Conservation (phyloP, 2,888 invertebrate genomes). For the Cristatella mucedo region DNA sequence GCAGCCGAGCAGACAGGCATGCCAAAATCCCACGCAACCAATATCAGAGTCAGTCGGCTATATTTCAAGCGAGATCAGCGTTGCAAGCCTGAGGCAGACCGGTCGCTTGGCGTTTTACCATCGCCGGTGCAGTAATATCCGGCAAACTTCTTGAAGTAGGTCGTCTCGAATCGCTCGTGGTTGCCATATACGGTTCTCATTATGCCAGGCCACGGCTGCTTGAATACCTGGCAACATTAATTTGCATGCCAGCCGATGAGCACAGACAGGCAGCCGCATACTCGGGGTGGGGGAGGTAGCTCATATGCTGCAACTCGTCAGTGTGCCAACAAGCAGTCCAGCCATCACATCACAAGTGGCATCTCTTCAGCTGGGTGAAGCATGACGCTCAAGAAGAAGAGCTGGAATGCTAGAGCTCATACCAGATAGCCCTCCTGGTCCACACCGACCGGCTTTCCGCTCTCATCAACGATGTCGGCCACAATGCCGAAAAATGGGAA, state of each 20-base stretch:
- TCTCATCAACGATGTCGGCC: conserved; percentile 69
- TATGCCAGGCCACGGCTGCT: conserved; percentile 92
- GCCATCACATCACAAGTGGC: too few relatives aligned
- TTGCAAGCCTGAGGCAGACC: too few relatives aligned
- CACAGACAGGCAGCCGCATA: too few relatives aligned
- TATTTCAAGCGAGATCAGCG: too few relatives aligned
- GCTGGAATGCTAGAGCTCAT: conserved; percentile 14
- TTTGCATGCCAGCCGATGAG: background rate
- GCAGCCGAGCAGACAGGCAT: too few relatives aligned
- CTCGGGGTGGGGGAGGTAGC: background rate
- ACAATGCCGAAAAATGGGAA: conserved; percentile 94
- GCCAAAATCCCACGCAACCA: too few relatives aligned
- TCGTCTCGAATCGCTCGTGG: conserved; percentile 54
- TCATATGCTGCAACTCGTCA: conserved; percentile 3
- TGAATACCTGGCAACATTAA: conserved; percentile 47
- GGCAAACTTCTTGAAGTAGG: conserved; percentile 86
- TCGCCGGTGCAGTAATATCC: conserved; percentile 97
- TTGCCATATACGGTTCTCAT: conserved; percentile 85
- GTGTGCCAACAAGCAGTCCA: too few relatives aligned
- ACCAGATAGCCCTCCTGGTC: conserved; percentile 83
- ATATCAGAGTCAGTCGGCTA: too few relatives aligned
- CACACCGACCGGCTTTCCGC: conserved; percentile 57
- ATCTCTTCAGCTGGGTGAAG: too few relatives aligned
- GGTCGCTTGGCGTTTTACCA: too few relatives aligned
- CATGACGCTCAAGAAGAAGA: too few relatives aligned